Base-by-base conservation (phyloP, 1,140 invertebrate species). In the Acromyrmex echinatior region DNA sequence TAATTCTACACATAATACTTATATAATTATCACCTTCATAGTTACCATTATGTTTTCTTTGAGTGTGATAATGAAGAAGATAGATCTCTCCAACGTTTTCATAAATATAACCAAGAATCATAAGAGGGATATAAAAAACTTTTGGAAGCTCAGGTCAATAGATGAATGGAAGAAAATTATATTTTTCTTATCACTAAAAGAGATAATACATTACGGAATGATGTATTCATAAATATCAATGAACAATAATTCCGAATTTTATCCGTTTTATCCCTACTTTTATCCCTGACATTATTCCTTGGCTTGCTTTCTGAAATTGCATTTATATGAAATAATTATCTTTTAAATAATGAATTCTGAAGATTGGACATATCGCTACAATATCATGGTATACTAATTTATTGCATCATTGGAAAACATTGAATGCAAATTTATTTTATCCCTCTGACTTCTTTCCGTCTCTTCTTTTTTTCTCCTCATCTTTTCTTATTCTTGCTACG, bases 341-440 rank as follows among this genome's bases (percentile, higher is more conserved):
- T 63, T 80, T 81, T 70, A 62, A 82, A 82, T 63, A 28, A 56
- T 16, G 45, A 58, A 60, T 21, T 68, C 6, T 35, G 53, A 88
- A 74, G 21, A 81, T n/a, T 51, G 51, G 3, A 39, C 16, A 74
- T 49, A 16, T 49, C 45, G n/a, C 70, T 65, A 35, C 5, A 25
- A 53, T 63, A 35, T 28, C 31, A 65, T 51, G 66, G 62, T 53
- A 79, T 56, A 56, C 35, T 35, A 89, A 74, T 88, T 49, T 25
- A 31, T 25, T 25, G n/a, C 88, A 49, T 58, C 39, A 1, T n/a
- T 60, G 66, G 39, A 80, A 79, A 14, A 74, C 18, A 9, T 74
- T 28, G 66, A 79, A 88, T 16, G 12, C 6, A 31, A 88, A 79
- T 89, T 86, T 82, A 90, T 66, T 53, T 89, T 68, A 56, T 78